A percentile compares a stretch with the other conserved stretches of the same genome.
phyloP scores from a whole-genome alignment of 2,113 vertebrate species.

The Cryptomyrus ogoouensis region DNA sequence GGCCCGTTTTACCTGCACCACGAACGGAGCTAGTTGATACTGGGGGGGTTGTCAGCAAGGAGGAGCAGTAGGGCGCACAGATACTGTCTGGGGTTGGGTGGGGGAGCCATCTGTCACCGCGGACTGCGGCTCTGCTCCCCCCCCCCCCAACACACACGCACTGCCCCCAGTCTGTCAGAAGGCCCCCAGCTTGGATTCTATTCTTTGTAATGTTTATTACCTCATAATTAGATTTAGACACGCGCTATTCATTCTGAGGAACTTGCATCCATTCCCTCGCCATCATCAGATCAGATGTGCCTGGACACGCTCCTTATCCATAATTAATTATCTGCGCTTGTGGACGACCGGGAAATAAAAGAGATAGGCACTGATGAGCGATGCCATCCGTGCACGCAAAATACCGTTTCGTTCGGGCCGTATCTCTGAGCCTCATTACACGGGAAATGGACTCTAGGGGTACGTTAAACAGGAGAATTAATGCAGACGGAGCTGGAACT shows the following conservation, averaged over 20 bases:
- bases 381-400: not conserved
- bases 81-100: not conserved
- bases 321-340: not conserved
- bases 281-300: not conserved
- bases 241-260: not conserved
- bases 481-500: not conserved
- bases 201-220: not conserved
- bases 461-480: not conserved
- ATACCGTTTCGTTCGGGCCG: not conserved
- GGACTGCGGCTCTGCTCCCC: not conserved
- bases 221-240: not conserved
- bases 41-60: not conserved
- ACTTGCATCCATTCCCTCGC: not conserved
- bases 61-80: not conserved
- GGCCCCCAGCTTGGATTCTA: not conserved
- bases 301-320: not conserved
- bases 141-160: not conserved
- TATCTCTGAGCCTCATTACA: not conserved
- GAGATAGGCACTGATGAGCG: not conserved
- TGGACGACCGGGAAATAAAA: not conserved
- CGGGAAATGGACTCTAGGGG: not conserved
- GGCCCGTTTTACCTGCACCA: not conserved
- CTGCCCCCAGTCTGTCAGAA: not conserved
- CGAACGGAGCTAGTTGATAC: not conserved
- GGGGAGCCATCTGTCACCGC: not conserved